Percentiles rank a stretch among this genome's conserved stretches.
phyloP scores from a whole-genome alignment of 2,888 invertebrate genomes.

The Tiliacea aurago region DNA sequence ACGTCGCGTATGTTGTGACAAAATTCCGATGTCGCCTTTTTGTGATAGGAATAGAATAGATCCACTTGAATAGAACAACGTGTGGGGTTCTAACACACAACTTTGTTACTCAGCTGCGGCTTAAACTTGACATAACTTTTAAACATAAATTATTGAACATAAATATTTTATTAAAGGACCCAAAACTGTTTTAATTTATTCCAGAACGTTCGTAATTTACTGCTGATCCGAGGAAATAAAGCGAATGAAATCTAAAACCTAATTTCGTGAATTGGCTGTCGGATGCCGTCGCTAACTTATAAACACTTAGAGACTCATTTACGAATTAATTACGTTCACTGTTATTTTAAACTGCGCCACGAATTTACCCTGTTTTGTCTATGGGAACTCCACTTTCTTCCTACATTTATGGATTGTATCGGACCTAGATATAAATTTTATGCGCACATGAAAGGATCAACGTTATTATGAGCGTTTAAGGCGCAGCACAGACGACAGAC shows the following conservation, averaged over 20 bases:
- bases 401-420: neutral
- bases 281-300: conserved; percentile 57
- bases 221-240: conserved; percentile 53
- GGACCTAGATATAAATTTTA: neutral
- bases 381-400: neutral
- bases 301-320: conserved; percentile 57
- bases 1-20: neutral
- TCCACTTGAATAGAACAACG: neutral
- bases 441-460: too few species aligned
- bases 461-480: too few species aligned
- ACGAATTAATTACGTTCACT: conserved; percentile 49
- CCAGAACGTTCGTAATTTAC: conserved; percentile 42
- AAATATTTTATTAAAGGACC: conserved; percentile 3
- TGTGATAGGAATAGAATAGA: too few species aligned
- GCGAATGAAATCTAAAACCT: conserved; percentile 59
- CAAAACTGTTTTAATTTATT: conserved; percentile 37
- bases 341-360: conserved; percentile 40
- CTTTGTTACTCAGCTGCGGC: too few species aligned
- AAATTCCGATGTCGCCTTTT: too few species aligned
- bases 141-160: neutral
- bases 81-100: neutral
- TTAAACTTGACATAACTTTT: neutral
- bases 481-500: too few species aligned
- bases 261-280: conserved; percentile 58
- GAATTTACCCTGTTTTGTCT: conserved; percentile 9